Evolutionary conservation across 2,113 vertebrate species (phyloP), one percentile per base, ranked within the genome.

Genomic region (Rhabdomys dilectus): DNA sequence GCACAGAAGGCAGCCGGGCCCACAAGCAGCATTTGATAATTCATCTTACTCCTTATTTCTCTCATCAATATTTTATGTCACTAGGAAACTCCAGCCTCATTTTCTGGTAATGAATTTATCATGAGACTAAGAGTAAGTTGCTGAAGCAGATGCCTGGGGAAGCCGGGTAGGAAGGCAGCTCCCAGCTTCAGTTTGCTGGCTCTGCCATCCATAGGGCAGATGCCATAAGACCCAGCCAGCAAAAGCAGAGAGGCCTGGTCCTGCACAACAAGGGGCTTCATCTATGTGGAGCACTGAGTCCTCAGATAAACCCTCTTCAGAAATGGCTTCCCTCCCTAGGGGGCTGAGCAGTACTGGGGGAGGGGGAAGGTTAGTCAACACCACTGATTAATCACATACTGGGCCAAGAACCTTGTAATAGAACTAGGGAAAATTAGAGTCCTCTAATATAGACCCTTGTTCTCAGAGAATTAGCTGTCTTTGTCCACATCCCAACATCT

Each of bases 21-120:
- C 42, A 45, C 0, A 39, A 87, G 96, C 64, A 97, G 76, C 96
- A 76, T 92, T 0, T 16, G 88, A 92, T 98, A 91, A 87, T 98
- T 98, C 96, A 96, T 98, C 98, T 98, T 96, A 45, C 97, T 90
- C 97, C 95, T 97, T 97, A 96, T 98, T 98, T 98, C 96, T 96
- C 94, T 97, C 91, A 88, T 96, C 98, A 97, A 94, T 88, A 9
- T 97, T 91, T 51, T 72, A 84, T 60, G 90, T 96, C 93, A 95
- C 95, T 92, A 73, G 94, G 95, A 98, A 95, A 97, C 85, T 96
- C 84, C 68, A 15, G 91, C 90, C 92, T 96, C 16, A 0, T 89
- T 97, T 97, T 78, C 95, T 93, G 87, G 62, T 80, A 89, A 96
- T n/a, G 89, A 97, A 97, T 97, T 97, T 91, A 96, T 96, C 82